A percentile compares a stretch with the other conserved stretches of the same genome.
These are phyloP conservation scores for Trididemnum miniatum DNA, from an alignment of 23 tunicate species.

Conservation along the genomic window DNA sequence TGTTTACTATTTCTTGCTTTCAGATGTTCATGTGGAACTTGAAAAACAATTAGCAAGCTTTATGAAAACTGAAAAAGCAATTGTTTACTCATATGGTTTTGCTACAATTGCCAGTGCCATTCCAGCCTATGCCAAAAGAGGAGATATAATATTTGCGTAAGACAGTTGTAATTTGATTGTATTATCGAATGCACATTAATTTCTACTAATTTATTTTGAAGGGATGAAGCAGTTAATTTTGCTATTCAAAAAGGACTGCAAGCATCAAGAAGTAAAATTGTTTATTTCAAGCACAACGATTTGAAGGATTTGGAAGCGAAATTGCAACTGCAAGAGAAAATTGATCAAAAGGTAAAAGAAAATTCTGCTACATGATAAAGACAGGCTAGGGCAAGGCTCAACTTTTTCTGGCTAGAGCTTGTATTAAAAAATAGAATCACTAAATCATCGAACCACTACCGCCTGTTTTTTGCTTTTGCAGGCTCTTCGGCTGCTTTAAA, in stretches of 20 bases:
- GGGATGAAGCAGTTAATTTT: conserved; percentile 92
- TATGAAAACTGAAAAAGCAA: conserved; percentile 80
- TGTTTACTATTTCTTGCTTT: too few relatives aligned
- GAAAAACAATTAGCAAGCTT: conserved; percentile 83
- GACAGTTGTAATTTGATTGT: too few relatives aligned
- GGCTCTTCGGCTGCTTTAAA: too few relatives aligned
- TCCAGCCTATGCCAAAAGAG: conserved; percentile 96
- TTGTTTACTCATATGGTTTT: conserved; percentile 97
- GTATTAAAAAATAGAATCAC: too few relatives aligned
- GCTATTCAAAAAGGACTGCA: conserved; percentile 96
- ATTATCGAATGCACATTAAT: too few relatives aligned
- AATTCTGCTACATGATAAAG: too few relatives aligned
- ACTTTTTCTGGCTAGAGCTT: too few relatives aligned
- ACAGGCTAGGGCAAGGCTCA: too few relatives aligned
- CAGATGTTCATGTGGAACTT: conserved; percentile 92
- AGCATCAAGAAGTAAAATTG: conserved; percentile 88
- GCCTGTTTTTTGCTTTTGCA: too few relatives aligned
- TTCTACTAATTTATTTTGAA: conserved; percentile 11
- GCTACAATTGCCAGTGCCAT: conserved; percentile 97
- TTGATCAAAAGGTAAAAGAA: conserved; percentile 72
- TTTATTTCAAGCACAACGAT: conserved; percentile 95
- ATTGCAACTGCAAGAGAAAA: conserved; percentile 57
- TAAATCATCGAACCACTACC: too few relatives aligned
- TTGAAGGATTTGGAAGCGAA: conserved; percentile 87
- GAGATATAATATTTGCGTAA: conserved; percentile 94